Evolutionary conservation across 1,140 invertebrate species (phyloP).

Genomic region (Eumeta japonica): DNA sequence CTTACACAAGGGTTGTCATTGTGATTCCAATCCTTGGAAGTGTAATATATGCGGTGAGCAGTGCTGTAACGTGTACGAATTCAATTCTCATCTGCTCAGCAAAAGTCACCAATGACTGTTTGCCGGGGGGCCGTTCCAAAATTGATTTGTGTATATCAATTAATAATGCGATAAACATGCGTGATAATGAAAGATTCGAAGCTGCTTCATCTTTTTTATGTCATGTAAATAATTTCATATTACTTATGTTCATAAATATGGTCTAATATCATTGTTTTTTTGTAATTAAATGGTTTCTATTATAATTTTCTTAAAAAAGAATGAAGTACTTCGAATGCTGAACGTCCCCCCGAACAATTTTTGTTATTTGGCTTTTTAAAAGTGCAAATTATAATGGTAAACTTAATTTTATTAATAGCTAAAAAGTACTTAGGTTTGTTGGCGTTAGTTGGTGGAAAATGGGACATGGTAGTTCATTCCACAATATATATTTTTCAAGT

Average conservation of each 20-base stretch:
- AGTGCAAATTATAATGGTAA: slow-evolving; percentile 49
- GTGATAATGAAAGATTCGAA: slow-evolving; percentile 23
- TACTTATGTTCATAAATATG: too few relatives aligned
- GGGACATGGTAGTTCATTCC: too few relatives aligned
- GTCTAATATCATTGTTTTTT: too few relatives aligned
- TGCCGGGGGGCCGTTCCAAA: slow-evolving; percentile 44
- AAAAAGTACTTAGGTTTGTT: too few relatives aligned
- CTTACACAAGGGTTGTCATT: slow-evolving; percentile 95
- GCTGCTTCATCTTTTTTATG: slow-evolving; percentile 28
- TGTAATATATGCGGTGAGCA: slow-evolving; percentile 96
- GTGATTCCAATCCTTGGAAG: slow-evolving; percentile 94
- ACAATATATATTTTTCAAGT: too few relatives aligned
- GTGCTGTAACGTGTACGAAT: slow-evolving; percentile 92
- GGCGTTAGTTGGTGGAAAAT: too few relatives aligned
- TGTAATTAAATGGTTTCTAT: too few relatives aligned
- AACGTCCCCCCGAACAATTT: slow-evolving; percentile 44
- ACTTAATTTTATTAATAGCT: too few relatives aligned
- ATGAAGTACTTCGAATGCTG: slow-evolving; percentile 41
- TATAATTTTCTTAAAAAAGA: slow-evolving; percentile 5
- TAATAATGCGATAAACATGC: not conserved
- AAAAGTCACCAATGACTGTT: slow-evolving; percentile 81
- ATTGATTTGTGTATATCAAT: not conserved
- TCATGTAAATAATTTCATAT: not conserved
- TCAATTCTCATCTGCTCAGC: slow-evolving; percentile 93
- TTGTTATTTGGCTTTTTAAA: slow-evolving; percentile 23